Evolutionary conservation across 2,113 vertebrate species (phyloP).

Genomic region (Malurus alboscapulatus): DNA sequence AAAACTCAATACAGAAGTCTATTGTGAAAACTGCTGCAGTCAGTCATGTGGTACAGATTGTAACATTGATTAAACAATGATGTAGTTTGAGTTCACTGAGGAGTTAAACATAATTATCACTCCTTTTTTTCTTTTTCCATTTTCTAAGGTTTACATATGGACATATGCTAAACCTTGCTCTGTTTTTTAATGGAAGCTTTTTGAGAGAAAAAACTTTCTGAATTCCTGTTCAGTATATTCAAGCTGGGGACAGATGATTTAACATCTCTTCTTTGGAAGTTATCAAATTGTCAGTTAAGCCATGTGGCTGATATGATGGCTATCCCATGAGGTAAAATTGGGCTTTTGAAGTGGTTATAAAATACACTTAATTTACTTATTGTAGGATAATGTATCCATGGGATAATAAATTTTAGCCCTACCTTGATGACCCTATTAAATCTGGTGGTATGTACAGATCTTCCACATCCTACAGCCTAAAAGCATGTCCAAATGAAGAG

Average conservation of each 20-base stretch:
- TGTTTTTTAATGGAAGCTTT: not conserved
- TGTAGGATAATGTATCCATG: not conserved
- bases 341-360: not conserved
- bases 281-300: not conserved
- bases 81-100: not conserved
- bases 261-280: not conserved
- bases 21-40: not conserved
- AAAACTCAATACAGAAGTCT: constrained; percentile 1
- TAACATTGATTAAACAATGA: constrained; percentile 13
- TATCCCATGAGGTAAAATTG: not conserved
- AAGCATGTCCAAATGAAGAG: not conserved
- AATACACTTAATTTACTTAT: not conserved
- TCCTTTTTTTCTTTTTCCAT: not conserved
- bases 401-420: not conserved
- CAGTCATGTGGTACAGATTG: constrained; percentile 15
- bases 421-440: not conserved
- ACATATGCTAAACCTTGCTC: not conserved
- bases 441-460: not conserved
- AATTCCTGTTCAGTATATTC: not conserved
- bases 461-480: not conserved
- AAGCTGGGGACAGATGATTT: not conserved
- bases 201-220: not conserved
- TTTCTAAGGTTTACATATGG: not conserved
- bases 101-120: not conserved
- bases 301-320: not conserved